Conservation (phyloP, 2,113 vertebrate genomes). For the Etia nguti region DNA sequence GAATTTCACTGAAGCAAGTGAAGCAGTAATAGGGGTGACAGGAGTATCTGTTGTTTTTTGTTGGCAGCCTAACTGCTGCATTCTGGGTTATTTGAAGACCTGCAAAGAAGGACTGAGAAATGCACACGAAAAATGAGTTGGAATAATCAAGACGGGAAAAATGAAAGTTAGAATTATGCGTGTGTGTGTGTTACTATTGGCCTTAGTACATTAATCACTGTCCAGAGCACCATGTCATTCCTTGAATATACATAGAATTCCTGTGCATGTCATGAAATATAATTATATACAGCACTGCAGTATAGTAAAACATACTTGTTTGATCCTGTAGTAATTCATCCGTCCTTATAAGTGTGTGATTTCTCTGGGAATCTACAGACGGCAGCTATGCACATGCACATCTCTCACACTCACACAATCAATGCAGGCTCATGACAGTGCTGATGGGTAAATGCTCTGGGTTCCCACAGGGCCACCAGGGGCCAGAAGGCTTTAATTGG, state of each 20-base stretch:
- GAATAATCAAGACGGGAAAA: background rate
- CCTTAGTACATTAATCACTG: background rate
- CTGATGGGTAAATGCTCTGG: constrained; percentile 86
- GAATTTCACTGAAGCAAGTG: background rate
- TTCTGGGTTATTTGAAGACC: background rate
- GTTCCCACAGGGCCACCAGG: constrained; percentile 79
- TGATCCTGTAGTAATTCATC: background rate
- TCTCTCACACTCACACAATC: constrained; percentile 73
- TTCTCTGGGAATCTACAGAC: background rate
- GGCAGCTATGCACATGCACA: background rate
- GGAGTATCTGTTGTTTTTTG: background rate
- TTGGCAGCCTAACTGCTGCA: background rate
- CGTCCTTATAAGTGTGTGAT: background rate
- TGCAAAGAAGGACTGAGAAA: background rate
- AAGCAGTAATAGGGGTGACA: background rate
- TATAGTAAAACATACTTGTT: background rate
- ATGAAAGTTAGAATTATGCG: background rate
- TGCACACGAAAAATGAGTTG: background rate
- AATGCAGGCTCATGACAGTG: constrained; percentile 88
- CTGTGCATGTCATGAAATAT: background rate
- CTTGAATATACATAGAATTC: background rate
- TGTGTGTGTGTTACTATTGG: background rate
- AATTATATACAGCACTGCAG: background rate
- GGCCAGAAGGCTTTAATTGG: constrained; percentile 87
- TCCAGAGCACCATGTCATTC: background rate